phyloP scores from a whole-genome alignment of 2,113 vertebrate genomes.

The Bolborhynchus lineola region DNA sequence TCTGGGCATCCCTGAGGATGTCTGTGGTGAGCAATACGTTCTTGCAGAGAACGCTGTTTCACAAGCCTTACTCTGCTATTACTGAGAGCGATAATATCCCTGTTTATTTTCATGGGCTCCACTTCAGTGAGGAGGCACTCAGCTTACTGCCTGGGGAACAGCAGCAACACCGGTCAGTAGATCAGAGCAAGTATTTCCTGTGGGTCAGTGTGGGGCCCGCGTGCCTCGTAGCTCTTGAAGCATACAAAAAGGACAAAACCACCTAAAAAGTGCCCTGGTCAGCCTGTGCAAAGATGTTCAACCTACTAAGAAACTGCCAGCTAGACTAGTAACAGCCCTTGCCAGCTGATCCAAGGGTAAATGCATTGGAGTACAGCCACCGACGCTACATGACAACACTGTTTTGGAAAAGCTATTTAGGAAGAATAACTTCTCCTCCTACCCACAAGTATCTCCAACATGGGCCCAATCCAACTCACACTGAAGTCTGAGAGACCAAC shows the following conservation, averaged over 20 bases:
- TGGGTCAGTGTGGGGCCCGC: neutral
- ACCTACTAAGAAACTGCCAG: neutral
- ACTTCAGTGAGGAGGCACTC: slow-evolving; percentile 21
- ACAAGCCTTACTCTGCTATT: slow-evolving; percentile 10
- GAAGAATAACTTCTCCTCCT: slow-evolving; percentile 44
- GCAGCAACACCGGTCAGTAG: slow-evolving; percentile 2
- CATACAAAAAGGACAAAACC: neutral
- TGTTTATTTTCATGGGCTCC: slow-evolving; percentile 58
- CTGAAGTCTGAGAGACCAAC: neutral
- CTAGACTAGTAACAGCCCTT: neutral
- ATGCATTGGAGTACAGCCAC: neutral
- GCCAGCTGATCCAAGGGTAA: neutral
- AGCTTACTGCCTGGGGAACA: neutral
- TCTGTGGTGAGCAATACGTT: neutral
- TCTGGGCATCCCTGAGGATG: neutral
- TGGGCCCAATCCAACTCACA: neutral
- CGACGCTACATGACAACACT: neutral
- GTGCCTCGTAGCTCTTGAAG: neutral
- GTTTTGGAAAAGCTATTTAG: neutral
- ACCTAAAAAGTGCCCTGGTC: neutral
- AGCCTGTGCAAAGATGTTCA: neutral
- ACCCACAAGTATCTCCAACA: neutral
- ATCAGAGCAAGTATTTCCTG: slow-evolving; percentile 16
- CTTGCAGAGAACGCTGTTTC: slow-evolving; percentile 11
- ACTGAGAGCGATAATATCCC: slow-evolving; percentile 47